Conservation (phyloP, 2,797 vertebrate species). For the Phoebastria nigripes region DNA sequence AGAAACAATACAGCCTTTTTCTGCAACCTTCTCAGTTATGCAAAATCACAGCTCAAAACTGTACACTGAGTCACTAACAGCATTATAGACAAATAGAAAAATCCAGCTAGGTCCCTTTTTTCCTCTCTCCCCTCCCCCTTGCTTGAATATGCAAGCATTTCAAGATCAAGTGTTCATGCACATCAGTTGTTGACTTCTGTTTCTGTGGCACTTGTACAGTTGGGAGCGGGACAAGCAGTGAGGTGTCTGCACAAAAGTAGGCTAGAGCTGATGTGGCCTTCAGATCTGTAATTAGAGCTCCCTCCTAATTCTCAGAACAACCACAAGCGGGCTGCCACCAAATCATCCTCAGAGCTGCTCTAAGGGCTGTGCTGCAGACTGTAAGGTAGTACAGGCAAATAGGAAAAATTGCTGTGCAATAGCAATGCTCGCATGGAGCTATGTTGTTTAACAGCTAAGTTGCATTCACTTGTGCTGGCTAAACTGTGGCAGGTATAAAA, state of each 20-base stretch:
- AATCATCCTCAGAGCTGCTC: rapidly evolving
- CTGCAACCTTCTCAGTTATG: not conserved
- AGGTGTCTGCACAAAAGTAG: not conserved
- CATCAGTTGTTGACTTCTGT: not conserved
- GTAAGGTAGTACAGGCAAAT: not conserved
- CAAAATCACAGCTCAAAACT: not conserved
- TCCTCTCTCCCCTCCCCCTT: not conserved
- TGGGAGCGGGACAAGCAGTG: not conserved
- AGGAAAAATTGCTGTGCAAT: not conserved
- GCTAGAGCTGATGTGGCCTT: not conserved
- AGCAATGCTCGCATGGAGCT: not conserved
- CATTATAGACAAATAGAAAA: not conserved
- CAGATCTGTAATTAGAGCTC: not conserved
- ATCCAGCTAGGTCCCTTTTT: not conserved
- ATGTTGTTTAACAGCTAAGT: not conserved
- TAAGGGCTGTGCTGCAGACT: not conserved
- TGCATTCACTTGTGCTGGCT: not conserved
- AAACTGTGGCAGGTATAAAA: not conserved
- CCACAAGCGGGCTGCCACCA: not conserved
- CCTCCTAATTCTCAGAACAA: not conserved
- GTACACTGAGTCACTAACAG: not conserved
- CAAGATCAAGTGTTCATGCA: not conserved
- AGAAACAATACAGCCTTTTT: not conserved
- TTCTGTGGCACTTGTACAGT: not conserved
- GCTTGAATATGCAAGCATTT: not conserved